Evolutionary conservation across 1,140 invertebrate species (phyloP), one percentile per base, ranked within the genome.

Genomic region (Trichoplusia ni): DNA sequence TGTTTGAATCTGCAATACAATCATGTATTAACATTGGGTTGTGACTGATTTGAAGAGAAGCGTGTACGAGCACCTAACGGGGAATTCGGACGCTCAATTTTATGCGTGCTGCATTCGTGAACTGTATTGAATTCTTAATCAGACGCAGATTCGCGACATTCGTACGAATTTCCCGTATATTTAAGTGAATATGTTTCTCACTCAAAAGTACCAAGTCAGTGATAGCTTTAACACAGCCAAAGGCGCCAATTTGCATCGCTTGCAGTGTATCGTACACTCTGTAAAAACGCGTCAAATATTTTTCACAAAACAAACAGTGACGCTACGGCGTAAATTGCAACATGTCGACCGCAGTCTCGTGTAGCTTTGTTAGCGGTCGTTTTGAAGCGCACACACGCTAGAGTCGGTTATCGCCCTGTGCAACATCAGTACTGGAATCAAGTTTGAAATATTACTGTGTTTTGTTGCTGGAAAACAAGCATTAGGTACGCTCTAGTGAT

Each of bases 361-460:
- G 33, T 38, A 21, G 23, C 60, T 62, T 62, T 62, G 60, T 62
- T 62, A 62, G 35, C 23, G 25, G 21, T 23, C 21, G 44, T 60
- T 60, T 47, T 18, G 40, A 62, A 29, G 8, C 13, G 19, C 11
- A 53, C 18, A 47, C 51, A 19, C 31, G 7, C 23, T 19, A 18
- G 18, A 7, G 18, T 23, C 31, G 13, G 18, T 37, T 25, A 18
- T 37, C 19, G 23, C 33, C 35, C 51, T n/a, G 40, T 56, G 51
- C 27, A 7, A 47, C 23, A 49, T 16, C 23, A 37, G 19, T 21
- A 3, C 13, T 21, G 13, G 31, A 53, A 53, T 27, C 16, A 21
- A 51, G n/a, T 37, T 27, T 16, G 42, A 53, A 58, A 29, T 58
- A 16, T 27, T 23, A 21, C 53, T 25, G 53, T 65, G 27, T 59